Evolutionary conservation across 1,140 invertebrate species (phyloP), one percentile per base, ranked within the genome.

Genomic region (Vanessa tameamea): DNA sequence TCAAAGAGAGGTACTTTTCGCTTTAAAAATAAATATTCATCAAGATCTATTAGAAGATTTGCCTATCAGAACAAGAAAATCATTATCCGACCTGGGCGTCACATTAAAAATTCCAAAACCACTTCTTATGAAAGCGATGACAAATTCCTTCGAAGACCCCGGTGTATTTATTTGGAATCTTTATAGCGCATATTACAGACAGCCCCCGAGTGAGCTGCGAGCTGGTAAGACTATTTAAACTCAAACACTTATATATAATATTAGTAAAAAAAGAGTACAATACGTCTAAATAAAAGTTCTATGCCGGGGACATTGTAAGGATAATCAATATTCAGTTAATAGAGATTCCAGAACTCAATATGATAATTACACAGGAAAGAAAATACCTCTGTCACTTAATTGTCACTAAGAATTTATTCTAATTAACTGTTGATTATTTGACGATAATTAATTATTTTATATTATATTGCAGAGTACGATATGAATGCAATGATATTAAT

Each of bases 101-200:
- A 90, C 85, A 14, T 78, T 86, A 43, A 83, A 77, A 64, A 81
- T 90, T 65, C 77, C 82, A 9, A 89, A 77, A 67, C 47, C 71
- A 15, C 64, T 84, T 47, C 69, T 92, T 31, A 85, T 92, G 84
- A 72, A 84, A 11, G 82, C 86, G 16, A 89, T 92, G 88, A 76
- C 67, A 16, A 78, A 84, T 16, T 85, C 82, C 9, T 66, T 85
- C 50, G 77, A 85, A 59, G 89, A 91, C 65, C 80, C 88, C 8
- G 89, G 88, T 11, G 78, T 91, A 3, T 91, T 91, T 78, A 86
- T 91, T 64, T 90, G 89, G 88, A 86, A 85, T 75, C 78, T 91
- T 11, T 90, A 89, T 67, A 81, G 82, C 15, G 81, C 76, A 15
- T 78, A 81, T 70, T 91, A 89, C 78, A 89, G 87, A 64, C 79